Base-by-base conservation (phyloP, 2,113 vertebrate genomes). In the Edolisoma coerulescens region DNA sequence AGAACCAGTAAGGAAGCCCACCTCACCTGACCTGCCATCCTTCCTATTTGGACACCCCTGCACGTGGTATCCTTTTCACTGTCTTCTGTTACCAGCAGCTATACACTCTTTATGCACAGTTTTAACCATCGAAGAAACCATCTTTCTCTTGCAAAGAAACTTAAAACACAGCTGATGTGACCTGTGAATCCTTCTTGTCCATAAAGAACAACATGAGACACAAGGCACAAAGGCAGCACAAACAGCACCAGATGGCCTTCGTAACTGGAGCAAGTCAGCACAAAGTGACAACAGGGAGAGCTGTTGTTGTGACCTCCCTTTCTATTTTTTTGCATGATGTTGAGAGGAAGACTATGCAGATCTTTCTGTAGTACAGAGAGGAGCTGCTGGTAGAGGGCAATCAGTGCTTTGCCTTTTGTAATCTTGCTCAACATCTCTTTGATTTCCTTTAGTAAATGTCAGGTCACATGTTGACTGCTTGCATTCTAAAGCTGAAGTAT, bases 401-500 rank as follows among this genome's bases (percentile, higher is more conserved):
- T 88, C 56, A 71, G 52, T 75, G 53, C 37, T 91, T 81, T 93
- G 81, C 60, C 85, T 89, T 93, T 90, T 90, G 76, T 92, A 53
- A 60, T 80, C 76, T 52, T 75, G 50, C 79, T 64, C 73, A 92
- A 92, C 7, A 2, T 92, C 57, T 93, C 76, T 96, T 91, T 89
- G 83, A 84, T 93, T 93, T 96, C 79, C 74, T 74, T 90, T 87
- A 63, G 64, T 56, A 89, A 96, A 92, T 94, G 95, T 89, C 93
- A 96, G 79, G 86, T 94, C 88, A 95, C 92, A 68, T 90, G 88
- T 54, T 87, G 85, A 53, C 74, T 96, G 95, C 60, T 87, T 86
- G 56, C 57, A 35, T 94, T 81, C 73, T 90, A 60, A 92, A 89
- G 49, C 80, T 78, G 77, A 94, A 87, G 57, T 90, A 94, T 60